Evolutionary conservation across 2,113 vertebrate genomes (phyloP).

Genomic region (Girardinichthys multiradiatus): DNA sequence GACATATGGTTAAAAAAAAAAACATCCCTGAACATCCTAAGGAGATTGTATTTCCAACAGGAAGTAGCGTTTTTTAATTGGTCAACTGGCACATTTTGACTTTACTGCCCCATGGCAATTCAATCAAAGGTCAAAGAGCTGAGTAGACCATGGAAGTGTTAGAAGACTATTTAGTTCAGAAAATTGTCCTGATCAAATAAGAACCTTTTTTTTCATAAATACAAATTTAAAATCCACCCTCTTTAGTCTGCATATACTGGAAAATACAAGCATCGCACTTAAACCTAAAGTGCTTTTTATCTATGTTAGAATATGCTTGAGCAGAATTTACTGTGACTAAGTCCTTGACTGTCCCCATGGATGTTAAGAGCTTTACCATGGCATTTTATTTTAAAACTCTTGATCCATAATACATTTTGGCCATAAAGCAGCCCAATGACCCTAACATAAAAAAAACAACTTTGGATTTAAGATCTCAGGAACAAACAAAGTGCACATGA

Average conservation of each 20-base stretch:
- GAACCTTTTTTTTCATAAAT: neutral
- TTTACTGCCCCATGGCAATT: neutral
- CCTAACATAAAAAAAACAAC: conserved; percentile 4
- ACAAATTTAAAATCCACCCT: neutral
- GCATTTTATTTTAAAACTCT: conserved; percentile 34
- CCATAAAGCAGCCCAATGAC: conserved; percentile 16
- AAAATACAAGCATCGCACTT: conserved; percentile 1
- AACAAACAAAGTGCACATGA: conserved; percentile 25
- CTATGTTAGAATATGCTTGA: conserved; percentile 10
- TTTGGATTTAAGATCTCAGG: conserved; percentile 11
- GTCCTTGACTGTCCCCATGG: conserved; percentile 40
- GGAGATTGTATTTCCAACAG: neutral
- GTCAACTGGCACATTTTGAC: neutral
- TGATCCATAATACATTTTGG: conserved; percentile 35
- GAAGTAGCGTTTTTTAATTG: neutral
- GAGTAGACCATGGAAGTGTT: neutral
- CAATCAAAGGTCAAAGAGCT: neutral
- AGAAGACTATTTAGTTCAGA: conserved; percentile 4
- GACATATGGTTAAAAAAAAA: neutral
- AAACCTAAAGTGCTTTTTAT: conserved; percentile 18
- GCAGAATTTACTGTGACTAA: conserved; percentile 22
- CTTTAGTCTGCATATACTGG: neutral
- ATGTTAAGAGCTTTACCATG: conserved; percentile 22
- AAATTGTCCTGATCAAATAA: neutral
- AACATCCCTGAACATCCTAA: neutral